Percentiles rank a stretch among this genome's conserved stretches.
These are phyloP conservation scores for Oxystoma pomonae DNA, from an alignment of 2,888 invertebrate genomes.

Conservation along the genomic window DNA sequence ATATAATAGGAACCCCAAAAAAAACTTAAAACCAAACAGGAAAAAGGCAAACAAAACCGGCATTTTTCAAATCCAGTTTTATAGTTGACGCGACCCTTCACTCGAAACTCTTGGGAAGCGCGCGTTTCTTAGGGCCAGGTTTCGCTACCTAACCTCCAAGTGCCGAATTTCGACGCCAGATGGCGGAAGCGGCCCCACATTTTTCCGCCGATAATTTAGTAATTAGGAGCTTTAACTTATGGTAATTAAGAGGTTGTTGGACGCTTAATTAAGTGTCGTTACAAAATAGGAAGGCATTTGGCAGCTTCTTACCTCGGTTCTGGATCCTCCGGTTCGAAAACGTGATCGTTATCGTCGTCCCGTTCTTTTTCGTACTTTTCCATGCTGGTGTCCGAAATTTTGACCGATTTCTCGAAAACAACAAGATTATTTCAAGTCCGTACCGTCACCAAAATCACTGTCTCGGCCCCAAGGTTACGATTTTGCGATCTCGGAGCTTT, in stretches of 20 bases:
- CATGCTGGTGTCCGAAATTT: conserved; percentile 42
- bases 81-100: background rate
- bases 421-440: background rate
- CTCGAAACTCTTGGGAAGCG: background rate
- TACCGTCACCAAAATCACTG: background rate
- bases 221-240: background rate
- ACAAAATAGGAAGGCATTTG: background rate
- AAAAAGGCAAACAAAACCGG: background rate
- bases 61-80: background rate
- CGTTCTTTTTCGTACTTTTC: conserved; percentile 68
- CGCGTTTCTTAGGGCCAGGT: background rate
- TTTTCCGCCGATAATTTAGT: background rate
- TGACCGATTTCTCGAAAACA: background rate
- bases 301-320: conserved; percentile 51
- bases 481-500: background rate
- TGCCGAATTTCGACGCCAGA: background rate
- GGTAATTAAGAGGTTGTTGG: background rate
- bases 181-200: background rate
- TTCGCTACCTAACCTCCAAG: background rate
- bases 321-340: conserved; percentile 65
- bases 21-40: background rate
- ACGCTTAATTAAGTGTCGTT: background rate
- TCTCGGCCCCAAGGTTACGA: background rate
- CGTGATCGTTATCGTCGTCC: conserved; percentile 71
- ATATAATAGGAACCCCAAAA: background rate